A percentile compares a stretch with the other conserved stretches of the same genome.
phyloP scores from a whole-genome alignment of 2,888 invertebrate species.

The Cantharis rustica region DNA sequence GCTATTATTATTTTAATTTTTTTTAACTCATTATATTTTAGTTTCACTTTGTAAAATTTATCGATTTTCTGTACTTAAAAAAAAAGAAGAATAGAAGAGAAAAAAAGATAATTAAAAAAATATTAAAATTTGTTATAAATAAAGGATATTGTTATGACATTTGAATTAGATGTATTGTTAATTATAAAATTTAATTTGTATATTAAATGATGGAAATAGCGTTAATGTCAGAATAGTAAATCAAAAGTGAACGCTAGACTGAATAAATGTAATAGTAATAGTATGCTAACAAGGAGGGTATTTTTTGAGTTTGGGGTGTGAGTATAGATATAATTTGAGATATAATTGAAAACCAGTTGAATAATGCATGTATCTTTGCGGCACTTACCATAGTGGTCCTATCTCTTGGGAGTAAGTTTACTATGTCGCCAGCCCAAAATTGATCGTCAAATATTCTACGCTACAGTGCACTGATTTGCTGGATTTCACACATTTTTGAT shows the following conservation, averaged over 20 bases:
- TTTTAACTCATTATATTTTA: too few species aligned
- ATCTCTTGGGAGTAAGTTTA: conserved; percentile 49
- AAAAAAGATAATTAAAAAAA: neutral
- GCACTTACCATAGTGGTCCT: conserved; percentile 44
- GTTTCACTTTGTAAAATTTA: too few species aligned
- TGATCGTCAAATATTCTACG: conserved; percentile 48
- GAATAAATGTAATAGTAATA: conserved; percentile 15
- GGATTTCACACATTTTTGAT: conserved; percentile 40
- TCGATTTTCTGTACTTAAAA: neutral
- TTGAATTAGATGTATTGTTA: neutral
- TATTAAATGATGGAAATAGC: neutral
- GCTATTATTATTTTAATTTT: neutral
- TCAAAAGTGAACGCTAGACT: conserved; percentile 4
- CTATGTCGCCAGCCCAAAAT: conserved; percentile 46
- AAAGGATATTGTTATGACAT: neutral
- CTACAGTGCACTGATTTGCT: conserved; percentile 51
- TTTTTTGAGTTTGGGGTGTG: conserved; percentile 30
- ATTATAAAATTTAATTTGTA: neutral
- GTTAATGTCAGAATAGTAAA: neutral
- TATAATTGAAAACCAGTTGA: conserved; percentile 57
- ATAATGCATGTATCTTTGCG: conserved; percentile 53
- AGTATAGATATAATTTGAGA: conserved; percentile 48
- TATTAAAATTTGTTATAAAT: neutral
- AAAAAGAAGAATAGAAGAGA: neutral
- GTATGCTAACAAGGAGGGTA: conserved; percentile 28